Evolutionary conservation across 2,797 vertebrate genomes (phyloP), one percentile per base, ranked within the genome.

Genomic region (Nyctalus aviator): DNA sequence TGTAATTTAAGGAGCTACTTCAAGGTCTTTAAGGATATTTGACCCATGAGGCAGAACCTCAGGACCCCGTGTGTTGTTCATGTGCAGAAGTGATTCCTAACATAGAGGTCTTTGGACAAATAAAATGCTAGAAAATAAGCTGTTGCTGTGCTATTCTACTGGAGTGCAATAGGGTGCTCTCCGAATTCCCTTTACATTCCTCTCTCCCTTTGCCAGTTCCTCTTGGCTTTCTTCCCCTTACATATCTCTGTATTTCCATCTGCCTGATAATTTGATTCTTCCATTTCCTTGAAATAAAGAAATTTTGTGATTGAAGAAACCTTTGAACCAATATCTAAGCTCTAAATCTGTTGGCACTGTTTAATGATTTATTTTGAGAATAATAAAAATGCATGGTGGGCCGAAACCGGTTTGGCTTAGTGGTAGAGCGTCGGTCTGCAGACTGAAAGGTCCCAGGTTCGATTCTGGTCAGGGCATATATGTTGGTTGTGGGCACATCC

Each of bases 231-330:
- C 69, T 93, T 94, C 55, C 90, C 64, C 57, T 96, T 78, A 64
- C 8, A 89, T 75, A 90, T 53, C 44, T 90, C 37, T 92, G 57
- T 23, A 90, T 25, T 90, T 82, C 62, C 50, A 84, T 91, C 32
- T 92, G 50, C 53, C 64, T 95, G 25, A 25, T 88, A 4, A 86
- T 90, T 81, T 85, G 23, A 84, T 86, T 69, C 3, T 78, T 84
- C 62, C 10, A 20, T 84, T 90, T 79, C 57, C 71, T 84, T 92
- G 41, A 93, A 93, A 94, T 88, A 94, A 94, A 90, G 59, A 30
- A 73, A 88, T 79, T 94, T 64, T 15, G 8, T 44, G 41, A 86
- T 68, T 91, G 66, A 44, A 93, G 87, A 90, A 94, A 90, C 1
- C 44, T 95, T 84, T 88, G 41, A 88, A 25, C n/a, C 78, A 77